These are phyloP conservation scores for Stenodera caucasica DNA, from an alignment of 2,888 invertebrate genomes.

Conservation along the genomic window DNA sequence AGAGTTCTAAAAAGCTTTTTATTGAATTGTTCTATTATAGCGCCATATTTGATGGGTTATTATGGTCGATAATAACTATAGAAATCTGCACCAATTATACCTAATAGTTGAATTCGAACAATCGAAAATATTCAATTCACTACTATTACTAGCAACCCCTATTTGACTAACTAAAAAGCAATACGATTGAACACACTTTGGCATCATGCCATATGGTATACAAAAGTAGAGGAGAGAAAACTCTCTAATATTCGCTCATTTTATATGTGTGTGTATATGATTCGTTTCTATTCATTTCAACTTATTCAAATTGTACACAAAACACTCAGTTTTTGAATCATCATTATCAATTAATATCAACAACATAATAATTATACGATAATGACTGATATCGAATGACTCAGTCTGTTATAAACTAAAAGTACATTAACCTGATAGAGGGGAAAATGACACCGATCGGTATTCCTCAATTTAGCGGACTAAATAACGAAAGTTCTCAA, in stretches of 20 bases:
- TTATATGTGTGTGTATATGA: too few species aligned
- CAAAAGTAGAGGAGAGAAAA: neutral
- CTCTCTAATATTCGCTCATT: slow-evolving; percentile 1
- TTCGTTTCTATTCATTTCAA: neutral
- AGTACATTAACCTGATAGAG: too few species aligned
- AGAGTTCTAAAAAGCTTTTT: neutral
- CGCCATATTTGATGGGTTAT: slow-evolving; percentile 1
- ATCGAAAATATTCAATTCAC: slow-evolving; percentile 1
- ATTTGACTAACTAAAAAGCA: slow-evolving; percentile 3
- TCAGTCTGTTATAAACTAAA: too few species aligned
- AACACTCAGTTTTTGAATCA: neutral
- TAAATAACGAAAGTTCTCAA: too few species aligned
- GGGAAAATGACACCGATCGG: too few species aligned
- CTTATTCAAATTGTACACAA: neutral
- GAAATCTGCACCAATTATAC: slow-evolving; percentile 3
- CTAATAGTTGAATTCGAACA: neutral
- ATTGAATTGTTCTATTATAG: neutral
- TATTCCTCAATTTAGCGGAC: too few species aligned
- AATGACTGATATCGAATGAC: too few species aligned
- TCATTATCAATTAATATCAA: neutral
- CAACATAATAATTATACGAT: neutral
- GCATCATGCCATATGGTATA: slow-evolving; percentile 1
- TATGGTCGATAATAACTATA: slow-evolving; percentile 7
- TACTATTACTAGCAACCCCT: neutral
- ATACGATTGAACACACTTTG: slow-evolving; percentile 8